A percentile compares a stretch with the other conserved stretches of the same genome.
Conservation (phyloP, 2,888 invertebrate genomes). For the Maniola hyperantus region DNA sequence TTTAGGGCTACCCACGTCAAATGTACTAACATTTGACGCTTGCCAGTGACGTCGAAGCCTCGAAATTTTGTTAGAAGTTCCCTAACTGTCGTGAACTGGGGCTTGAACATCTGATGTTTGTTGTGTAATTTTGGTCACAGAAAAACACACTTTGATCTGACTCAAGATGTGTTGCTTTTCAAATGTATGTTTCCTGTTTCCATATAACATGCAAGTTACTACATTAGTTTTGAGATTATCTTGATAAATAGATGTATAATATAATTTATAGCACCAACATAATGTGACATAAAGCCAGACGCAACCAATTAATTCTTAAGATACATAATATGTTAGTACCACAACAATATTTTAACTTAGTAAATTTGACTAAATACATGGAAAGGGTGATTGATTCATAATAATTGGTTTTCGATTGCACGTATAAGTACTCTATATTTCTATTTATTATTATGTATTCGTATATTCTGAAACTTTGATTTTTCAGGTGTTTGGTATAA, state of each 20-base stretch:
- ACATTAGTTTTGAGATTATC: not conserved
- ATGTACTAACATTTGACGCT: no score
- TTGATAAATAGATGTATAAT: not conserved
- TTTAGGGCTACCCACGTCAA: no score
- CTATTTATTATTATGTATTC: not conserved
- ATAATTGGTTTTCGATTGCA: constrained; percentile 6
- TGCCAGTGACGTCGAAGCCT: no score
- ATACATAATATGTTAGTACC: constrained; percentile 2
- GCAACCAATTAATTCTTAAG: constrained; percentile 3
- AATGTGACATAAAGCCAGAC: constrained; percentile 23
- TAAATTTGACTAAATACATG: constrained; percentile 27
- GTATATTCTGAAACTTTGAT: constrained; percentile 8
- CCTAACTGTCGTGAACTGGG: no score
- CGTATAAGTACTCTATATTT: constrained; percentile 1
- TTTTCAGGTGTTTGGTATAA: not conserved
- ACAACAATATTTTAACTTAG: constrained; percentile 12
- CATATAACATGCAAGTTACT: not conserved
- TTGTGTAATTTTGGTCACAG: no score
- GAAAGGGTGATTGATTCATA: not conserved
- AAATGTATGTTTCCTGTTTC: not conserved
- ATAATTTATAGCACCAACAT: not conserved
- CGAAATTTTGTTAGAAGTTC: no score
- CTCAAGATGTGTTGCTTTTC: no score
- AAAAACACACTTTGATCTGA: no score
- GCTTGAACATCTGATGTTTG: no score